These are phyloP conservation scores for Crematogaster levior DNA, from an alignment of 2,888 invertebrate genomes.

Conservation along the genomic window DNA sequence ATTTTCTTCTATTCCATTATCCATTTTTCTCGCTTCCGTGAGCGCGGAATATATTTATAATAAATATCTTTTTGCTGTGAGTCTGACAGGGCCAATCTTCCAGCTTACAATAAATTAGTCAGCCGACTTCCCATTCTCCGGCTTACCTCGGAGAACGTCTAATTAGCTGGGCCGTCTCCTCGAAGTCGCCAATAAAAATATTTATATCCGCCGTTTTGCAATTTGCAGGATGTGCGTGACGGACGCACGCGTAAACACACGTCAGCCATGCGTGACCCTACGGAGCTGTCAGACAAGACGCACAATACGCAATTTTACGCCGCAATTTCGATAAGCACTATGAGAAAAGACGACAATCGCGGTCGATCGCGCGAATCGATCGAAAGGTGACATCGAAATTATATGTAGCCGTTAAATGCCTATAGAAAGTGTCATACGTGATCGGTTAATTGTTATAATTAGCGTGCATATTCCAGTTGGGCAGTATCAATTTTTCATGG, in stretches of 20 bases:
- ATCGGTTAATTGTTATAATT: constrained; percentile 11
- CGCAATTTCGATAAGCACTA: constrained; percentile 7
- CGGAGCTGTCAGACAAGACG: neutral
- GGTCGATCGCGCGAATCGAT: constrained; percentile 20
- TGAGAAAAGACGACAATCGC: constrained; percentile 8
- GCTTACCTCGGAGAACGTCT: constrained; percentile 17
- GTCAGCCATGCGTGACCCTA: constrained; percentile 16
- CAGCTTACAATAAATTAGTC: constrained; percentile 36
- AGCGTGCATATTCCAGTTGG: neutral
- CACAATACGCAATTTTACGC: constrained; percentile 6
- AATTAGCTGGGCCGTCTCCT: constrained; percentile 37
- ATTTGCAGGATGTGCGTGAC: constrained; percentile 68
- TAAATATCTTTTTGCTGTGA: constrained; percentile 35
- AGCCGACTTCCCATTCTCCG: neutral
- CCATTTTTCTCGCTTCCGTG: neutral
- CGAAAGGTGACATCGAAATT: constrained; percentile 13
- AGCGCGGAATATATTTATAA: neutral
- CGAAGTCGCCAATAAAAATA: constrained; percentile 52
- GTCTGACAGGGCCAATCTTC: constrained; percentile 14
- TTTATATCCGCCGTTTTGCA: constrained; percentile 57
- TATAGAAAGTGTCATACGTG: neutral
- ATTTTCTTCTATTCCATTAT: neutral
- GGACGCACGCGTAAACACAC: constrained; percentile 6
- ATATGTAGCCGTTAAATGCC: neutral
- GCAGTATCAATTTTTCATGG: neutral